Evolutionary conservation across 2,113 vertebrate genomes (phyloP), one percentile per base, ranked within the genome.

Genomic region (Cololabis saira): DNA sequence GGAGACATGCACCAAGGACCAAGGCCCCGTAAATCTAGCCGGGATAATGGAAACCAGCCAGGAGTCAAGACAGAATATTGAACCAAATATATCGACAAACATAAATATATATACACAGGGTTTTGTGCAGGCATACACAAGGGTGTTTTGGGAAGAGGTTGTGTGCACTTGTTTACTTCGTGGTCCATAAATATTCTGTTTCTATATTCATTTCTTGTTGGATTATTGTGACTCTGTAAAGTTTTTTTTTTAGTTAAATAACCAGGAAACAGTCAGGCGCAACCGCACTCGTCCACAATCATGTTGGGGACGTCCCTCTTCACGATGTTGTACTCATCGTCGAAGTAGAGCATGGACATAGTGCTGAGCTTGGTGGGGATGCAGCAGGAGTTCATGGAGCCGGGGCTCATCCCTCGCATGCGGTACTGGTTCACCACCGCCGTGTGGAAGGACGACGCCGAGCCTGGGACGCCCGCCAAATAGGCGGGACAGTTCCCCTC

Each of bases 241-340:
- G 10, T 8, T 18, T 24, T 33, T 74, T 69, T 45, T 71, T 63
- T 61, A 55, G 61, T 76, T 75, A 76, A 79, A 72, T 74, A 58
- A 70, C 43, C 49, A 42, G 11, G 5, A 47, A 59, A 9, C 3
- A 22, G 65, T 98, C 94, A 99, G 71, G 97, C 96, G 2, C 98
- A 99, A 87, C 97, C 98, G n/a, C 98, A 99, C 93, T 99, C 98
- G 84, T 99, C 98, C 91, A 99, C 97, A n/a, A 99, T 98, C 98
- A 99, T 99, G 93, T 99, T 98, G 88, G 96, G 97, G 66, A 99
- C 98, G 54, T 99, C 98, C 58, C 96, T 92, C 89, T 99, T 99
- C 74, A 99, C 96, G 11, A 99, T 99, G 94, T 99, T 99, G 91
- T 98, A 98, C 90, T 99, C 97, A 19, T 99, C 97, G 13, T 99